These are phyloP conservation scores for Drusus annulatus DNA, from an alignment of 1,140 invertebrate species.

Conservation along the genomic window DNA sequence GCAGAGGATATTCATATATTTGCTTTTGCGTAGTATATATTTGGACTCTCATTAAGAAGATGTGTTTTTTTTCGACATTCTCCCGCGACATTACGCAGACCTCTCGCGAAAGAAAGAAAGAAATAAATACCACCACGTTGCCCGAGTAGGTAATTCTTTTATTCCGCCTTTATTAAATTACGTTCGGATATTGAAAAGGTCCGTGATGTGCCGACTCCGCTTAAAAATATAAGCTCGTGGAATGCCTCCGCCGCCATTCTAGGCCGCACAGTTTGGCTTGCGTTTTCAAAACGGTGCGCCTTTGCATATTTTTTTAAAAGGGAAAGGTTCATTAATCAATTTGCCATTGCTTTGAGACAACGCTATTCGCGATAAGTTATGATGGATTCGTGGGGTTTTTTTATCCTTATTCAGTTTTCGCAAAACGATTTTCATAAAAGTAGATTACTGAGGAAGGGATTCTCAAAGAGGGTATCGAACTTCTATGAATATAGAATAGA, in stretches of 20 bases:
- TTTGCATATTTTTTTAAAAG: background rate
- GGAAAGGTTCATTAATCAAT: conserved; percentile 13
- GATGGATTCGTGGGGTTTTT: background rate
- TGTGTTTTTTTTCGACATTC: too few relatives aligned
- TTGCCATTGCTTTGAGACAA: background rate
- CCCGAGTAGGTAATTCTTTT: conserved; percentile 10
- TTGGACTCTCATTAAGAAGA: too few relatives aligned
- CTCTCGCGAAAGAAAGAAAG: background rate
- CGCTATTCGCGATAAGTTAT: background rate
- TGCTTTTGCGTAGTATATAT: too few relatives aligned
- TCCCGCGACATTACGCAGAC: background rate
- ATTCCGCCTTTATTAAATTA: conserved; percentile 28
- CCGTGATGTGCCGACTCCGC: background rate
- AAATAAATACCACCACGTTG: conserved; percentile 21
- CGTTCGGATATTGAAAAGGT: conserved; percentile 31
- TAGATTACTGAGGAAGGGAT: too few relatives aligned
- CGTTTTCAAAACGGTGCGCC: background rate
- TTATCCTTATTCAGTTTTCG: background rate
- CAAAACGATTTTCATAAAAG: too few relatives aligned
- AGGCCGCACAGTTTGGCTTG: background rate
- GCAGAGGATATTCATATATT: too few relatives aligned
- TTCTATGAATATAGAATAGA: too few relatives aligned
- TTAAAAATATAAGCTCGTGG: background rate
- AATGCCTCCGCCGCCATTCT: background rate
- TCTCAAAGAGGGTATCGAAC: too few relatives aligned